A percentile compares a stretch with the other conserved stretches of the same genome.
These are phyloP conservation scores for Hipparchia semele DNA, from an alignment of 2,888 invertebrate genomes.

Conservation along the genomic window DNA sequence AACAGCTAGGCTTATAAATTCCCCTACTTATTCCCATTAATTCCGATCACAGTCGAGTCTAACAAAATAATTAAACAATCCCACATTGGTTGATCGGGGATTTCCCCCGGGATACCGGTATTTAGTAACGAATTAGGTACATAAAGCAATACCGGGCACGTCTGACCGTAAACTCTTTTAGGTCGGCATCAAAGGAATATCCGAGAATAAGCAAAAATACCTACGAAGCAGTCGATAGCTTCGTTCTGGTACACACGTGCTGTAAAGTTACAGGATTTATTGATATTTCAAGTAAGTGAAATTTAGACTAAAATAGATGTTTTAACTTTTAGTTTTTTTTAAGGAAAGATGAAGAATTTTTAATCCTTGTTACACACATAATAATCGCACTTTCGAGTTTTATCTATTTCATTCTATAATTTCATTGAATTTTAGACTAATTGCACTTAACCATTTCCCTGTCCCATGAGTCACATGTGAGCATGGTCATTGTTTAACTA, in stretches of 20 bases:
- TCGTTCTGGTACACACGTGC: constrained; percentile 18
- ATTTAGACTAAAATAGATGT: background rate
- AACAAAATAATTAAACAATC: constrained; percentile 79
- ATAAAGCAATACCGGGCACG: constrained; percentile 45
- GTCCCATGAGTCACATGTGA: too few relatives aligned
- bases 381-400: too few relatives aligned
- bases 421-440: too few relatives aligned
- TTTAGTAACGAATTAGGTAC: constrained; percentile 64
- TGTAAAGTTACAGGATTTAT: background rate
- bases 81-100: constrained; percentile 58
- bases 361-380: too few relatives aligned
- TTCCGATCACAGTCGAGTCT: constrained; percentile 69
- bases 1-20: constrained; percentile 53
- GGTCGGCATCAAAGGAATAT: constrained; percentile 41
- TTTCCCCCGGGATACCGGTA: constrained; percentile 58
- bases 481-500: too few relatives aligned
- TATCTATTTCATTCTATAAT: too few relatives aligned
- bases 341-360: too few relatives aligned
- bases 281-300: background rate
- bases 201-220: constrained; percentile 38
- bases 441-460: too few relatives aligned
- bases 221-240: constrained; percentile 22
- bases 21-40: constrained; percentile 65
- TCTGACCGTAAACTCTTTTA: constrained; percentile 45
- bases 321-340: too few relatives aligned